Conservation (phyloP, 1,140 invertebrate genomes). For the Idris sp. region DNA sequence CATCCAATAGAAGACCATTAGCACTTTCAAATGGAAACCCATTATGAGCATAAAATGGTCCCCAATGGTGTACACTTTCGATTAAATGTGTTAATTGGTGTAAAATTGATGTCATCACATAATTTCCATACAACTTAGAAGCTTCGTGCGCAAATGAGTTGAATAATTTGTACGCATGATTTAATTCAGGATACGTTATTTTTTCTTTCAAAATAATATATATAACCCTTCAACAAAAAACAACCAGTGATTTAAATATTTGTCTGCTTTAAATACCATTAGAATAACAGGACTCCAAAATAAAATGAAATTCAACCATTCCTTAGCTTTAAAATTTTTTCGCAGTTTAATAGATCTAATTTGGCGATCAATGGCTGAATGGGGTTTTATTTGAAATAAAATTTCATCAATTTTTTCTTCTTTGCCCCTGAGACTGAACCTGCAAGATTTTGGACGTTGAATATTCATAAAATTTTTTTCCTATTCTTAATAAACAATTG, state of each 20-base stretch:
- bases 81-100: slow-evolving; percentile 1
- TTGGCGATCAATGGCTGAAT: slow-evolving; percentile 1
- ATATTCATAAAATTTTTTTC: slow-evolving; percentile 3
- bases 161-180: not conserved
- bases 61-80: not conserved
- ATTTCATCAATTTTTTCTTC: slow-evolving; percentile 4
- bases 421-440: not conserved
- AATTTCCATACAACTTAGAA: not conserved
- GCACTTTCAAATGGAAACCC: slow-evolving; percentile 1
- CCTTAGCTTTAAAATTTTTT: not conserved
- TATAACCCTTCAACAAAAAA: not conserved
- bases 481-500: slow-evolving; percentile 2
- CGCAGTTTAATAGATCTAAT: not conserved
- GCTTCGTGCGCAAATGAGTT: not conserved
- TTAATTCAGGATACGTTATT: not conserved
- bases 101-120: not conserved
- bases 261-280: not conserved
- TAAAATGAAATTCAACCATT: slow-evolving; percentile 1
- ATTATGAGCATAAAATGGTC: not conserved
- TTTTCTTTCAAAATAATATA: slow-evolving; percentile 2
- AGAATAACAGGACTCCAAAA: not conserved
- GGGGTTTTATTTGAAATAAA: slow-evolving; percentile 10
- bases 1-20: not conserved
- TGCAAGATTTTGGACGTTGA: not conserved
- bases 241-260: slow-evolving; percentile 2